Conservation (phyloP, 2,797 vertebrate genomes). For the Ctenosaura bakeri region DNA sequence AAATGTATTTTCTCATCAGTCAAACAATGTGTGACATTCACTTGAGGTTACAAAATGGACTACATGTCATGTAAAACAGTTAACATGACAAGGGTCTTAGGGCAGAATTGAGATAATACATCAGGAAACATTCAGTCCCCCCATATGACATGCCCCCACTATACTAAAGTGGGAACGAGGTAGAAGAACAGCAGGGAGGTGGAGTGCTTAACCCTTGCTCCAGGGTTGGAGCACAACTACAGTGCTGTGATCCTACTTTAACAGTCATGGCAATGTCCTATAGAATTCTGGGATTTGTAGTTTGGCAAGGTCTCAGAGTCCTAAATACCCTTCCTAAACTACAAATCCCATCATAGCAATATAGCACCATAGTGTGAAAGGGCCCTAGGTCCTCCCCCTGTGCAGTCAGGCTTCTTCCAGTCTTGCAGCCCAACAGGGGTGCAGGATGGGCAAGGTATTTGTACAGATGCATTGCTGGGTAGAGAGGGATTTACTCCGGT, state of each 20-base stretch:
- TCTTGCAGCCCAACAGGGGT: not conserved
- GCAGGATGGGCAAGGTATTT: not conserved
- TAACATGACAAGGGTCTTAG: not conserved
- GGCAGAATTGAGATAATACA: not conserved
- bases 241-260: too few relatives aligned
- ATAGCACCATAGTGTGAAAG: too few relatives aligned
- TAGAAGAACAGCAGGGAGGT: not conserved
- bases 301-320: too few relatives aligned
- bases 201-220: too few relatives aligned
- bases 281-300: too few relatives aligned
- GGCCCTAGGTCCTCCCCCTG: not conserved
- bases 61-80: not conserved
- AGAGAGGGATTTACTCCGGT: too few relatives aligned
- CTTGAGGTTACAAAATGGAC: not conserved
- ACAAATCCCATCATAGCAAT: too few relatives aligned
- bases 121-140: not conserved
- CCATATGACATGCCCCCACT: not conserved
- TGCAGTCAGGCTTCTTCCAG: not conserved
- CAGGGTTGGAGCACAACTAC: too few relatives aligned
- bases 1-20: not conserved
- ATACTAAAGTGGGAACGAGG: not conserved
- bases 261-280: too few relatives aligned
- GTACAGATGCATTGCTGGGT: not conserved
- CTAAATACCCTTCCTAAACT: too few relatives aligned
- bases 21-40: slow-evolving; percentile 29